phyloP scores from a whole-genome alignment of 2,113 vertebrate genomes.

The Anolis carolinensis region DNA sequence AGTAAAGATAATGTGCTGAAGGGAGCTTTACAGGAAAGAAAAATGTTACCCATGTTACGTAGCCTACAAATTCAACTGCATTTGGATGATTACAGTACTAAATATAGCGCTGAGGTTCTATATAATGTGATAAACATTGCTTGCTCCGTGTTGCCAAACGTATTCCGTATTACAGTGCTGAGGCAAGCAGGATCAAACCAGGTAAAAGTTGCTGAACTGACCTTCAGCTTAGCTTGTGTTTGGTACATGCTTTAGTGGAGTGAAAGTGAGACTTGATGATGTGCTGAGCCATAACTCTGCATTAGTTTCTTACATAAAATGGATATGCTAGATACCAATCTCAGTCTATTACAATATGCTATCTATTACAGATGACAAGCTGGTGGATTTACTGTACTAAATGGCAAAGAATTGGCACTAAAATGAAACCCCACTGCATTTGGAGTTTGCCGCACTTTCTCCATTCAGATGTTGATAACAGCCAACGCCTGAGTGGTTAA shows the following conservation, averaged over 20 bases:
- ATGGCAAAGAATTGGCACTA: neutral
- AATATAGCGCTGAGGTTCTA: neutral
- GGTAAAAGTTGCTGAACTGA: conserved; percentile 6
- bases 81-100: conserved; percentile 11
- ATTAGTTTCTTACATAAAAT: conserved; percentile 5
- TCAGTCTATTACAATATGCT: conserved; percentile 11
- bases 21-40: neutral
- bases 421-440: neutral
- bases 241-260: conserved; percentile 14
- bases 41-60: neutral
- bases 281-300: conserved; percentile 30
- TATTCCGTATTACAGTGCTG: neutral
- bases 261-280: conserved; percentile 9
- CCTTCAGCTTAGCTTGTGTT: conserved; percentile 23
- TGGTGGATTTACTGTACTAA: conserved; percentile 1
- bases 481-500: neutral
- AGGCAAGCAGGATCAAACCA: neutral
- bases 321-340: conserved; percentile 14
- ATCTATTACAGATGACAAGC: neutral
- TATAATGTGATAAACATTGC: neutral
- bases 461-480: neutral
- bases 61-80: conserved; percentile 7
- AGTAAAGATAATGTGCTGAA: conserved; percentile 9
- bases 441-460: neutral
- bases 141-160: neutral